Base-by-base conservation (phyloP, 2,113 vertebrate species). In the Neolamprologus falcicula region DNA sequence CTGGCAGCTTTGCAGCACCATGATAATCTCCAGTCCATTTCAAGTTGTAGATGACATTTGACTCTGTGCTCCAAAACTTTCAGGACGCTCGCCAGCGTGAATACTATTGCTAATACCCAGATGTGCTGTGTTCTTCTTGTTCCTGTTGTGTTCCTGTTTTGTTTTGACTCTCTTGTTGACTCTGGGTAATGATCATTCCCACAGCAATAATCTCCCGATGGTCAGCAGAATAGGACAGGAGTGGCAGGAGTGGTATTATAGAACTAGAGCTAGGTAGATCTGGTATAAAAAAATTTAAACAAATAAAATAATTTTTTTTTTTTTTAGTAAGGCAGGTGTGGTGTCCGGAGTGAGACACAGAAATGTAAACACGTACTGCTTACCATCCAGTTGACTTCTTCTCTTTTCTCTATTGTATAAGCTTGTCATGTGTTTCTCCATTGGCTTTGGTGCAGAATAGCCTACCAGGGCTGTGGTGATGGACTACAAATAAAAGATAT, bases 401-500 rank as follows among this genome's bases (percentile, higher is more conserved):
- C 96, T 96, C 94, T 97, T 96, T 96, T 95, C 95, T 96, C 97
- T 97, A 97, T 98, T 96, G 97, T 99, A 96, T 95, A 98, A 98
- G 97, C 96, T 98, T 97, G 98, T 99, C 98, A 98, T 99, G 98
- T 99, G 98, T 99, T 98, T 98, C 97, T 98, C 97, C 98, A 98
- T 98, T 98, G 94, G 98, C 98, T 99, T 99, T 99, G 98, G 98
- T 99, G 98, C 98, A 98, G 97, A 94, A 88, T 92, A 93, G 94
- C 94, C 94, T 94, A 83, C 95, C 95, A 93, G 91, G 96, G 95
- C 98, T 99, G 97, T 98, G 98, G 97, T 99, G 98, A 98, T 98
- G 98, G 98, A 99, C 98, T 95, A 97, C 96, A 99, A 99, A 99
- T 99, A 99, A 99, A 99, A 99, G 98, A 98, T 99, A 99, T 99